A percentile compares a stretch with the other conserved stretches of the same genome.
Conservation (phyloP, 2,888 invertebrate genomes). For the Microctonus brassicae region DNA sequence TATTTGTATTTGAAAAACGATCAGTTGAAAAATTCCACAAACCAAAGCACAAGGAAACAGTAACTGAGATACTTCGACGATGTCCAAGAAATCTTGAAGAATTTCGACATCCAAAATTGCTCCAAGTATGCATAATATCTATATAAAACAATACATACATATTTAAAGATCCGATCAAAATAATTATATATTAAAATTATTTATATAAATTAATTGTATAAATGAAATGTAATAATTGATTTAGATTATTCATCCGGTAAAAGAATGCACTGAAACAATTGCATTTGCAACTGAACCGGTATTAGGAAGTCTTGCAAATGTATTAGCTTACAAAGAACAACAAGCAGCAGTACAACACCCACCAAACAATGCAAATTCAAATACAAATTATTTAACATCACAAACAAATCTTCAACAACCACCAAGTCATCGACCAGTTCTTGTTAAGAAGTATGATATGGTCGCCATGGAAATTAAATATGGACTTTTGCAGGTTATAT, state of each 20-base stretch:
- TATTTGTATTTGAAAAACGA: constrained; percentile 94
- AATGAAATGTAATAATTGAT: constrained; percentile 2
- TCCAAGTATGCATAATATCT: constrained; percentile 70
- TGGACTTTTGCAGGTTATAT: constrained; percentile 87
- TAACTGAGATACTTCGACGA: constrained; percentile 86
- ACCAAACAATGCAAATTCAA: constrained; percentile 52
- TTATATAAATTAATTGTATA: not conserved
- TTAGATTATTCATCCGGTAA: constrained; percentile 69
- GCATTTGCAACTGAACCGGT: constrained; percentile 96
- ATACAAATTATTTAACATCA: constrained; percentile 47
- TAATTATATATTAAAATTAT: no score
- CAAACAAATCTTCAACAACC: constrained; percentile 58
- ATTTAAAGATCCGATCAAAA: not conserved
- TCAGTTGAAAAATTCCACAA: constrained; percentile 93
- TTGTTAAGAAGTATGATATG: constrained; percentile 87
- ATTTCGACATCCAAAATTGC: constrained; percentile 87
- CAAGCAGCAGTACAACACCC: constrained; percentile 60
- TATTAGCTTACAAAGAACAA: constrained; percentile 85
- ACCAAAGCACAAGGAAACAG: constrained; percentile 91
- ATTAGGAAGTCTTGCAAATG: constrained; percentile 89
- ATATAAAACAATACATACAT: no score
- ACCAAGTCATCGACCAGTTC: constrained; percentile 72
- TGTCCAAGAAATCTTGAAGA: constrained; percentile 86
- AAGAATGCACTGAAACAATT: constrained; percentile 88
- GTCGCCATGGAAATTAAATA: constrained; percentile 94